Percentiles rank a stretch among this genome's conserved stretches.
phyloP scores from a whole-genome alignment of 2,888 invertebrate species.

The Erannis defoliaria region DNA sequence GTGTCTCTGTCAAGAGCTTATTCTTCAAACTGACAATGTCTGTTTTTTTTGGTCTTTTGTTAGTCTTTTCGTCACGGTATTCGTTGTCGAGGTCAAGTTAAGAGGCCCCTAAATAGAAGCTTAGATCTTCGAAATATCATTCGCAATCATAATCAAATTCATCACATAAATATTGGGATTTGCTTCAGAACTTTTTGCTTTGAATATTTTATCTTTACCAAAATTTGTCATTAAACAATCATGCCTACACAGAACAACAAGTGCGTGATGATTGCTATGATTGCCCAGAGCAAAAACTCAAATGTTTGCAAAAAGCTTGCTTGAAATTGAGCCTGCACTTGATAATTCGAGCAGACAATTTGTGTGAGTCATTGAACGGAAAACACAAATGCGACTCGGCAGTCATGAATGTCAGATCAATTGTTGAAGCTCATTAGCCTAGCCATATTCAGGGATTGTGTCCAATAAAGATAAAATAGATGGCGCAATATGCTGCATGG shows the following conservation, averaged over 20 bases:
- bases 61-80: slow-evolving; percentile 66
- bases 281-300: slow-evolving; percentile 54
- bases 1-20: slow-evolving; percentile 52
- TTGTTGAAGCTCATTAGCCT: slow-evolving; percentile 54
- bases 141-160: slow-evolving; percentile 41
- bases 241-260: slow-evolving; percentile 50
- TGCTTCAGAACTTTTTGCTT: slow-evolving; percentile 37
- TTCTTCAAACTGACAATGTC: slow-evolving; percentile 55
- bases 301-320: slow-evolving; percentile 57
- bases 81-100: slow-evolving; percentile 65
- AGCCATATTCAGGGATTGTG: slow-evolving; percentile 54
- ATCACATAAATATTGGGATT: slow-evolving; percentile 43
- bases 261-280: slow-evolving; percentile 55
- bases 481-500: slow-evolving; percentile 52
- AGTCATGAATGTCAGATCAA: slow-evolving; percentile 46
- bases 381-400: slow-evolving; percentile 49
- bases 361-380: slow-evolving; percentile 64
- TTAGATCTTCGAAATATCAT: slow-evolving; percentile 52
- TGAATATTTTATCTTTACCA: slow-evolving; percentile 47
- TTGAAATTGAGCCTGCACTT: slow-evolving; percentile 58
- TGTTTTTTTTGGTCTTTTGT: slow-evolving; percentile 59
- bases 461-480: slow-evolving; percentile 39
- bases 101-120: slow-evolving; percentile 58
- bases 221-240: slow-evolving; percentile 49
- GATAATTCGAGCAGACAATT: slow-evolving; percentile 69